Evolutionary conservation across 2,797 vertebrate genomes (phyloP).

Genomic region (Eleutherodactylus coqui): DNA sequence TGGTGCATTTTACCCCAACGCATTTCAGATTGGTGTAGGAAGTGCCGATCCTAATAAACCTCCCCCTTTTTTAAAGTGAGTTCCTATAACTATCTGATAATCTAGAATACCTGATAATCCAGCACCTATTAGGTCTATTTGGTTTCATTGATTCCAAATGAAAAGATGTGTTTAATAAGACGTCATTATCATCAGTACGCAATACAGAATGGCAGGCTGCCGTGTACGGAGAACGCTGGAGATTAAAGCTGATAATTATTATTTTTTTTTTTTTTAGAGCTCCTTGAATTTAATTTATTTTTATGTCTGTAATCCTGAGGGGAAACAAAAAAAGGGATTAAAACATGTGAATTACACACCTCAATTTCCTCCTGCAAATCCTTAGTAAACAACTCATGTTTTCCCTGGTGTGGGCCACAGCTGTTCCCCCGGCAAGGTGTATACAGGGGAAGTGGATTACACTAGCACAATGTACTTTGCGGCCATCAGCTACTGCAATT

Average conservation of each 20-base stretch:
- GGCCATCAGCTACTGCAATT: slow-evolving; percentile 68
- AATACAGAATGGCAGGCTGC: neutral
- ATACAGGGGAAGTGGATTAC: slow-evolving; percentile 63
- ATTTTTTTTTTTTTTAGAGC: slow-evolving; percentile 18
- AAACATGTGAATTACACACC: slow-evolving; percentile 42
- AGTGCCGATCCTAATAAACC: too few relatives aligned
- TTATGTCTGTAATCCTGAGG: slow-evolving; percentile 48
- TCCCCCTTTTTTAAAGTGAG: too few relatives aligned
- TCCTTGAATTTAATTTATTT: slow-evolving; percentile 25
- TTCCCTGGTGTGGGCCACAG: slow-evolving; percentile 33
- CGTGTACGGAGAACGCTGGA: neutral
- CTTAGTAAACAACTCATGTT: slow-evolving; percentile 40
- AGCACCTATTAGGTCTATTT: neutral
- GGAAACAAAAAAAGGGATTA: slow-evolving; percentile 37
- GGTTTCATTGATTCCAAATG: neutral
- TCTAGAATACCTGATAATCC: too few relatives aligned
- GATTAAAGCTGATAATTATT: slow-evolving; percentile 13
- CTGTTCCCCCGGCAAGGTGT: slow-evolving; percentile 59
- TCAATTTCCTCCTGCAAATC: slow-evolving; percentile 62
- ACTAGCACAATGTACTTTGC: slow-evolving; percentile 62
- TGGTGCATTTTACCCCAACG: too few relatives aligned
- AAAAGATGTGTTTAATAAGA: neutral
- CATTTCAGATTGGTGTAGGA: too few relatives aligned
- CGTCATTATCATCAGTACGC: too few relatives aligned
- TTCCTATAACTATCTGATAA: too few relatives aligned